These are phyloP conservation scores for Sarcophaga caerulescens DNA, from an alignment of 2,888 invertebrate species.

Conservation along the genomic window DNA sequence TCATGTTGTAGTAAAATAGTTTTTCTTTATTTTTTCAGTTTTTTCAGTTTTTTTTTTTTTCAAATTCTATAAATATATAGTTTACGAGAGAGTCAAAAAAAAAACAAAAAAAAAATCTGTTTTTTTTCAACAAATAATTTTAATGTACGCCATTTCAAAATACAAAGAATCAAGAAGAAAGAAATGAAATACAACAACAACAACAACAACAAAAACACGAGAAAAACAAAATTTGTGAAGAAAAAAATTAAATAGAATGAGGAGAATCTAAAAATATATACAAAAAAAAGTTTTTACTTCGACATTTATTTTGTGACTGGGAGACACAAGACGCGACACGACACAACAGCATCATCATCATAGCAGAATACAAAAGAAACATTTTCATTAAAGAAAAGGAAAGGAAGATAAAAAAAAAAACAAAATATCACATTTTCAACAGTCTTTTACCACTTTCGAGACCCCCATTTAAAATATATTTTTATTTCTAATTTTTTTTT, in stretches of 20 bases:
- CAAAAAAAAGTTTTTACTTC: conserved; percentile 46
- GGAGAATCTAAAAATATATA: conserved; percentile 48
- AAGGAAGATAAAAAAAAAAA: not conserved
- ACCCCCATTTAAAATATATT: not conserved
- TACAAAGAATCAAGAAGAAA: conserved; percentile 26
- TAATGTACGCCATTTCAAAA: conserved; percentile 63
- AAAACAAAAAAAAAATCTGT: not conserved
- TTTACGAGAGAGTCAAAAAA: not conserved
- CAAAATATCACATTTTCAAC: not conserved
- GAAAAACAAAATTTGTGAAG: too few relatives aligned
- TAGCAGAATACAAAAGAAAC: not conserved
- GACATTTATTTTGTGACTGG: conserved; percentile 48
- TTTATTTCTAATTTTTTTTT: too few relatives aligned
- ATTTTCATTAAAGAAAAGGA: conserved; percentile 22
- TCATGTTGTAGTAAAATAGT: too few relatives aligned
- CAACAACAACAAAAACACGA: not conserved
- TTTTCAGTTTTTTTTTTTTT: conserved; percentile 20
- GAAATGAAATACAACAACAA: not conserved
- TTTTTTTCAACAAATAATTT: conserved; percentile 58
- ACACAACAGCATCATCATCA: not conserved
- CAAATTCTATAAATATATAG: conserved; percentile 51
- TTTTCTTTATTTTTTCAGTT: not conserved
- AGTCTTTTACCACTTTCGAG: not conserved
- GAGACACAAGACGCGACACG: conserved; percentile 25
- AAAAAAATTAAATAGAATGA: conserved; percentile 25